A percentile compares a stretch with the other conserved stretches of the same genome.
These are phyloP conservation scores for Drosophila gunungcola DNA, from an alignment of 1,140 invertebrate genomes.

Conservation along the genomic window DNA sequence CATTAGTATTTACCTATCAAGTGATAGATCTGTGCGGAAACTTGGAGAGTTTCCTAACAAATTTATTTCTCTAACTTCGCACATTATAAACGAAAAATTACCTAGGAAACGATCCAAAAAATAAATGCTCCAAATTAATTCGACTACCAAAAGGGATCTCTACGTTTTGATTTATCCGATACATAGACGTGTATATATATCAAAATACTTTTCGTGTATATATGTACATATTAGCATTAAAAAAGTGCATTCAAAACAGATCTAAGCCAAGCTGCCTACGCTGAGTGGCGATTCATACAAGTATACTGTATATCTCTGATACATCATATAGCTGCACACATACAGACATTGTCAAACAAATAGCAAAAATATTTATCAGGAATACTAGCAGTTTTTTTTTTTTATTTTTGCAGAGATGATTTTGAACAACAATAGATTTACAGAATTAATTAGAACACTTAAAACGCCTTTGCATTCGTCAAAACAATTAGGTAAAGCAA, in stretches of 20 bases:
- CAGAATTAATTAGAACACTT: neutral
- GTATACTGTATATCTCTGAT: conserved; percentile 37
- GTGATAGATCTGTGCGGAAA: conserved; percentile 33
- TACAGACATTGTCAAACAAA: conserved; percentile 8
- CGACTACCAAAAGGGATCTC: conserved; percentile 49
- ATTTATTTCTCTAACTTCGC: conserved; percentile 25
- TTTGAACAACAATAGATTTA: neutral
- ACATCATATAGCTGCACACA: conserved; percentile 4
- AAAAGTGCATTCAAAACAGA: conserved; percentile 76
- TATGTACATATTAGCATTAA: conserved; percentile 60
- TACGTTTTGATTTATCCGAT: conserved; percentile 43
- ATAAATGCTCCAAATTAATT: conserved; percentile 64
- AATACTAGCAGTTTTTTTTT: neutral
- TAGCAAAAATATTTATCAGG: neutral
- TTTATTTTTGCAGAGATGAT: neutral
- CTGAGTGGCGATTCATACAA: conserved; percentile 41
- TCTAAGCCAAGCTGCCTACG: conserved; percentile 70
- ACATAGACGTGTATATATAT: conserved; percentile 47
- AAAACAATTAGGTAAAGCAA: neutral
- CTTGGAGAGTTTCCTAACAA: conserved; percentile 5
- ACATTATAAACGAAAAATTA: conserved; percentile 31
- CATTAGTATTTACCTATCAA: conserved; percentile 61
- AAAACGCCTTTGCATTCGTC: neutral
- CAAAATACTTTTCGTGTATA: conserved; percentile 38
- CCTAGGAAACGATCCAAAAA: conserved; percentile 41